Evolutionary conservation across 2,888 invertebrate genomes (phyloP).

Genomic region (Nowickia ferox): DNA sequence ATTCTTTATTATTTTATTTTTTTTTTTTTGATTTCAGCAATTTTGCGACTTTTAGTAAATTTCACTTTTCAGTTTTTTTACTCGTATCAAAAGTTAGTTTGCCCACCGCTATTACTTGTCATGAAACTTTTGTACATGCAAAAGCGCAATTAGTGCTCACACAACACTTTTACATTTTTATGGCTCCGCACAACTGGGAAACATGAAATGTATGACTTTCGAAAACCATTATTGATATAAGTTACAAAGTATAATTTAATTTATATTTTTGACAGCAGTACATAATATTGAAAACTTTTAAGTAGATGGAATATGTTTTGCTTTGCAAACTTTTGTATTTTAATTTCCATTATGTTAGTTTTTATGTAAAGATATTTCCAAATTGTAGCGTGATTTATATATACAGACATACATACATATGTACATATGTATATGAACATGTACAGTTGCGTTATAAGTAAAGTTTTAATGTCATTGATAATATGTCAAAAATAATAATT

Average conservation of each 20-base stretch:
- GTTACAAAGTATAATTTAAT: slow-evolving; percentile 31
- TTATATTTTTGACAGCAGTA: slow-evolving; percentile 10
- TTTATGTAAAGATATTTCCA: no score
- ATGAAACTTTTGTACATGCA: slow-evolving; percentile 13
- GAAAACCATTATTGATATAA: slow-evolving; percentile 16
- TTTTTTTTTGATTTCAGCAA: not conserved
- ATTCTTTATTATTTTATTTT: no score
- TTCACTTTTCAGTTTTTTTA: not conserved
- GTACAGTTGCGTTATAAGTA: no score
- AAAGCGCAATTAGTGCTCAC: slow-evolving; percentile 29
- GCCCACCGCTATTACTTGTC: not conserved
- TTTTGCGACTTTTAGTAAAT: not conserved
- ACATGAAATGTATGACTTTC: not conserved
- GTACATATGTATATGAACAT: no score
- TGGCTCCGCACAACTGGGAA: not conserved
- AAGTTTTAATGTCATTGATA: no score
- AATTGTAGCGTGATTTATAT: no score
- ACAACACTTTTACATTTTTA: not conserved
- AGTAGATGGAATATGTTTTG: not conserved
- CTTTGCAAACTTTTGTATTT: not conserved
- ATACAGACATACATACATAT: no score
- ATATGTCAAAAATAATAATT: no score
- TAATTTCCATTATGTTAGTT: no score
- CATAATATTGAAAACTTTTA: slow-evolving; percentile 1
- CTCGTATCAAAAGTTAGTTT: slow-evolving; percentile 34